A percentile compares a stretch with the other conserved stretches of the same genome.
phyloP scores from a whole-genome alignment of 2,888 invertebrate genomes.

The Maniola hyperantus region DNA sequence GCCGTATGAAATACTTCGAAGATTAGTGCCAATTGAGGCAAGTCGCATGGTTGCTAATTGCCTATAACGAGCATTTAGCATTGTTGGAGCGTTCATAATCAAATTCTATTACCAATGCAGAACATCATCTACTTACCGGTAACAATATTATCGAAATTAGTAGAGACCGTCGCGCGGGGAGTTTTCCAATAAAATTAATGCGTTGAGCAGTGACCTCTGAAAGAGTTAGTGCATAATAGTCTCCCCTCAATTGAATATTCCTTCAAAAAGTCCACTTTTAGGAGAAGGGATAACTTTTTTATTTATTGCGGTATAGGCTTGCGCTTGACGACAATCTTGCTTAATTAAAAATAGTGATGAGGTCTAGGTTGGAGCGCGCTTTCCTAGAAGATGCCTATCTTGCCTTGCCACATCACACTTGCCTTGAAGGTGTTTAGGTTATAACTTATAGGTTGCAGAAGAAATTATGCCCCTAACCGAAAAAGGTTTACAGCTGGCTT shows the following conservation, averaged over 20 bases:
- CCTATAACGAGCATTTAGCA: constrained; percentile 61
- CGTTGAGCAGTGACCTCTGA: too few species aligned
- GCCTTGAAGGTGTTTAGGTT: too few species aligned
- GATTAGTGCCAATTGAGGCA: constrained; percentile 53
- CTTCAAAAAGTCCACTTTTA: neutral
- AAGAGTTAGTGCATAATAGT: too few species aligned
- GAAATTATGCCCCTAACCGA: neutral
- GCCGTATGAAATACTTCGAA: constrained; percentile 43
- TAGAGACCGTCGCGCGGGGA: neutral
- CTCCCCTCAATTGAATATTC: neutral
- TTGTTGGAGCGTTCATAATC: constrained; percentile 56
- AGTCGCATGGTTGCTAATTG: constrained; percentile 62
- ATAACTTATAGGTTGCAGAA: too few species aligned
- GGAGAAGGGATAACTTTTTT: neutral
- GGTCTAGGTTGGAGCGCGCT: too few species aligned
- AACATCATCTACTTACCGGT: neutral
- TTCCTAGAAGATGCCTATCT: too few species aligned
- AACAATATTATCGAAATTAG: neutral
- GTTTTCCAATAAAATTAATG: too few species aligned
- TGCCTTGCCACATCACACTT: too few species aligned
- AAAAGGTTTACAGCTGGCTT: neutral
- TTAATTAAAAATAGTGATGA: too few species aligned
- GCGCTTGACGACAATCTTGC: too few species aligned
- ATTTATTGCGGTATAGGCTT: too few species aligned
- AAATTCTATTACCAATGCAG: constrained; percentile 36